These are phyloP conservation scores for Syngnathus acus DNA, from an alignment of 2,797 vertebrate species.

Conservation along the genomic window DNA sequence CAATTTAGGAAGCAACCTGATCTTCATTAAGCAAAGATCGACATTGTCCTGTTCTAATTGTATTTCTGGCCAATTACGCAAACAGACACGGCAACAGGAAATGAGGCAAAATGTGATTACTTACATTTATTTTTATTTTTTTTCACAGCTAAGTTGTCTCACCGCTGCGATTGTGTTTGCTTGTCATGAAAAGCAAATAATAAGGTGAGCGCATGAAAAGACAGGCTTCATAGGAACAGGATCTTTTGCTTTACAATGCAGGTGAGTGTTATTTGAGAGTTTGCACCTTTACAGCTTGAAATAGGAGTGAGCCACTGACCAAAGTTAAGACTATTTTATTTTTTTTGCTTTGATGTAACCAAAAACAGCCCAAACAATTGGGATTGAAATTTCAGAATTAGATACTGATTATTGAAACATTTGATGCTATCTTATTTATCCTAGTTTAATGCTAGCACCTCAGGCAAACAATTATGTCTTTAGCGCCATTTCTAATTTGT, in stretches of 20 bases:
- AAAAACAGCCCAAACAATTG: too few relatives aligned
- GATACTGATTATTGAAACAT: too few relatives aligned
- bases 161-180: neutral
- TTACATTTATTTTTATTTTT: neutral
- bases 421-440: too few relatives aligned
- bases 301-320: neutral
- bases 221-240: neutral
- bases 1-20: constrained; percentile 7
- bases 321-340: too few relatives aligned
- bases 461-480: too few relatives aligned
- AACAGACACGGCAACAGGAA: constrained; percentile 6
- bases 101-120: neutral
- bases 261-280: neutral
- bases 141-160: neutral
- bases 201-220: neutral
- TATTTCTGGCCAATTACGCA: constrained; percentile 4
- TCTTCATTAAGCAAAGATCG: constrained; percentile 1
- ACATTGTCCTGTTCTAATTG: constrained; percentile 2
- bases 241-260: neutral
- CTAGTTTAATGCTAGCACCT: too few relatives aligned
- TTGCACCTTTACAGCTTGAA: neutral
- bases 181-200: neutral
- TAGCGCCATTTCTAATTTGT: neutral
- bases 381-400: too few relatives aligned
- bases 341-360: too few relatives aligned